Evolutionary conservation across 2,113 vertebrate species (phyloP).

Genomic region (Nibea albiflora): DNA sequence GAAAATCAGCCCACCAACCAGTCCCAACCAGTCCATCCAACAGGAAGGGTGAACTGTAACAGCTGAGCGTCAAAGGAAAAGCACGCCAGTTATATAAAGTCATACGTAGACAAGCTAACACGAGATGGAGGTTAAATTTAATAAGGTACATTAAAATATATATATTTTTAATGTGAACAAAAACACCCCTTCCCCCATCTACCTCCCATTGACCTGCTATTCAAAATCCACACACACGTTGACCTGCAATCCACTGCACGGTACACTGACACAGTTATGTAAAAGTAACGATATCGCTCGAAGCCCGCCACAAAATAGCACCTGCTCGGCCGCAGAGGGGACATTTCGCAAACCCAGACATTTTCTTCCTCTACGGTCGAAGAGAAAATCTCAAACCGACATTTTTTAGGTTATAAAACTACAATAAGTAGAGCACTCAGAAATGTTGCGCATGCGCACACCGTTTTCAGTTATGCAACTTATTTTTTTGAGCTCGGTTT

Average conservation of each 20-base stretch:
- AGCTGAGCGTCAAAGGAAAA: not conserved
- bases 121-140: not conserved
- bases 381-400: not conserved
- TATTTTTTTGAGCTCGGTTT: conserved; percentile 48
- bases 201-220: conserved; percentile 75
- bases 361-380: fast-evolving
- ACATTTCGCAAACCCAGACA: not conserved
- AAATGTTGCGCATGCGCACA: conserved; percentile 74
- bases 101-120: not conserved
- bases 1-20: not conserved
- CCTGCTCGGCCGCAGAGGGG: fast-evolving
- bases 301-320: not conserved
- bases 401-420: conserved; percentile 24
- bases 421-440: conserved; percentile 54
- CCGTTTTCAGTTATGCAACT: conserved; percentile 70
- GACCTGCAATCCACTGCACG: conserved; percentile 82
- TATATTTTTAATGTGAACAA: not conserved
- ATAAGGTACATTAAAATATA: not conserved
- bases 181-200: conserved; percentile 42
- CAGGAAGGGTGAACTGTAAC: not conserved
- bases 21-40: not conserved
- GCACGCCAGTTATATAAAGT: not conserved
- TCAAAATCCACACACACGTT: conserved; percentile 76
- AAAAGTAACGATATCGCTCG: conserved; percentile 58
- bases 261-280: conserved; percentile 86